These are phyloP conservation scores for Aix galericulata DNA, from an alignment of 2,113 vertebrate species.

Conservation along the genomic window DNA sequence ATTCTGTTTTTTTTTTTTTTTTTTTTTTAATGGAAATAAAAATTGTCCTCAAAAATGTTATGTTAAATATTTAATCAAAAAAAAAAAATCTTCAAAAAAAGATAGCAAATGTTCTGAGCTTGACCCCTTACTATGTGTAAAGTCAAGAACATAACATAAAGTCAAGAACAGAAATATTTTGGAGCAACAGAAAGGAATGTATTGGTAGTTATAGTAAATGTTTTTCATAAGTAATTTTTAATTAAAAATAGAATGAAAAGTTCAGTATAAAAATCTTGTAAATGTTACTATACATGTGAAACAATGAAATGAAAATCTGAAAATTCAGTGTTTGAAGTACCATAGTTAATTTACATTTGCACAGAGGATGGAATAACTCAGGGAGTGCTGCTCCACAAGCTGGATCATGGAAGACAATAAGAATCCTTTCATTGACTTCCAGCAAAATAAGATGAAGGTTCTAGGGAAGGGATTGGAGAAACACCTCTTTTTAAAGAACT, in stretches of 20 bases:
- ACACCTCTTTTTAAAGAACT: background rate
- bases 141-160: background rate
- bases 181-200: background rate
- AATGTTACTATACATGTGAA: background rate
- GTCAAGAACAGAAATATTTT: background rate
- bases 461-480: background rate
- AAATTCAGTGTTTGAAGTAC: background rate
- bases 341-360: background rate
- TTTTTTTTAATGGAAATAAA: background rate
- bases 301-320: background rate
- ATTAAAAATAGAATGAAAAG: background rate
- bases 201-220: background rate
- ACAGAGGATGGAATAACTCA: background rate
- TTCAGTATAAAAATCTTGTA: background rate
- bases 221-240: background rate
- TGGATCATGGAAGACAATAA: background rate
- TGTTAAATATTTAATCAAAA: background rate
- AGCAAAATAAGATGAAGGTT: background rate
- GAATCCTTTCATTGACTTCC: fast-evolving
- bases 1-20: background rate
- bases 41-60: background rate
- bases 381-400: background rate
- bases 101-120: background rate
- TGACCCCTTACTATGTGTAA: background rate
- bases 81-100: too few relatives aligned